A percentile compares a stretch with the other conserved stretches of the same genome.
phyloP scores from a whole-genome alignment of 2,888 invertebrate genomes.

The Tuta absoluta region DNA sequence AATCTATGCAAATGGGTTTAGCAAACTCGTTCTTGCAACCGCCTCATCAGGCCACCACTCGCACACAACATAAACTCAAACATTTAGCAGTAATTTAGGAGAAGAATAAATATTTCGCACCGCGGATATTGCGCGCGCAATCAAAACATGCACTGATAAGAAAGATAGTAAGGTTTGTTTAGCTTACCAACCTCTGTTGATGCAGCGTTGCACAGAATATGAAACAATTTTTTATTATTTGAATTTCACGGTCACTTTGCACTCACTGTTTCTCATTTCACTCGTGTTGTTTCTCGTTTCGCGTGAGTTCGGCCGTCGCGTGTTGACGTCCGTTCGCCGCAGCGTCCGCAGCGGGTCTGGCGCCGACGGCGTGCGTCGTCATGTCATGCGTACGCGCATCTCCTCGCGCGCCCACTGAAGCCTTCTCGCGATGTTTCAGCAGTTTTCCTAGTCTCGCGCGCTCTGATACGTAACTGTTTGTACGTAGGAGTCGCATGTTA shows the following conservation, averaged over 20 bases:
- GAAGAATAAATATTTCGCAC: slow-evolving; percentile 53
- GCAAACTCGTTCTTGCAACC: slow-evolving; percentile 32
- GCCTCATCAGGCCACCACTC: slow-evolving; percentile 13
- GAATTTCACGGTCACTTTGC: slow-evolving; percentile 64
- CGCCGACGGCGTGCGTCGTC: slow-evolving; percentile 54
- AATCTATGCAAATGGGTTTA: slow-evolving; percentile 30
- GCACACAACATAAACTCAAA: slow-evolving; percentile 11
- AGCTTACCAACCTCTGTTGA: slow-evolving; percentile 68
- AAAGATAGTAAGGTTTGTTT: slow-evolving; percentile 31
- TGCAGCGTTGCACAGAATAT: slow-evolving; percentile 57
- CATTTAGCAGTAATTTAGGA: slow-evolving; percentile 21
- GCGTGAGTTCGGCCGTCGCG: slow-evolving; percentile 42
- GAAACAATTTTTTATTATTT: slow-evolving; percentile 40
- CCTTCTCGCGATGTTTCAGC: slow-evolving; percentile 53
- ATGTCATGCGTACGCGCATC: slow-evolving; percentile 69
- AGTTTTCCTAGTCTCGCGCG: slow-evolving; percentile 59
- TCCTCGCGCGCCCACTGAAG: slow-evolving; percentile 61
- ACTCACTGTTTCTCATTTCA: slow-evolving; percentile 64
- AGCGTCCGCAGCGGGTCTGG: slow-evolving; percentile 74
- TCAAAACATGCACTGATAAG: slow-evolving; percentile 63
- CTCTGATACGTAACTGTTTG: slow-evolving; percentile 48
- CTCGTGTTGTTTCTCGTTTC: slow-evolving; percentile 38
- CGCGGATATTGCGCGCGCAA: slow-evolving; percentile 59
- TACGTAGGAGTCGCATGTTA: not conserved
- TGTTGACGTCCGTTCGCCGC: slow-evolving; percentile 69